phyloP scores from a whole-genome alignment of 2,113 vertebrate genomes.

The Forbesichthys agassizii region DNA sequence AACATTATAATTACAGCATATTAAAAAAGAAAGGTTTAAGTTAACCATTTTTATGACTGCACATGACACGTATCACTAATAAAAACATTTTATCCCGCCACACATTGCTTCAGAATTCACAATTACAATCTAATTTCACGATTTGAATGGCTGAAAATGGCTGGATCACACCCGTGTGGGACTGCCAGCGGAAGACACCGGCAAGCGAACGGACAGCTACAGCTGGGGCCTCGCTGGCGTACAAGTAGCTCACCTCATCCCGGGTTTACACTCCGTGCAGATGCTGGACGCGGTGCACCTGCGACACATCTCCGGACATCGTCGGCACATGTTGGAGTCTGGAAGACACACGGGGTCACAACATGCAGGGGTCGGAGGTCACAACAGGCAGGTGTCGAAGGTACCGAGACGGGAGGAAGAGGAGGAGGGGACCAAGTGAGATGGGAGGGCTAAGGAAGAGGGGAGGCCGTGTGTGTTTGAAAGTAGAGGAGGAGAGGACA shows the following conservation, averaged over 20 bases:
- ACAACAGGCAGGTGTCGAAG: slow-evolving; percentile 28
- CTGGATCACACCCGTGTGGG: no score
- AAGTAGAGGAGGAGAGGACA: slow-evolving; percentile 11
- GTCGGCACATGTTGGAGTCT: slow-evolving; percentile 89
- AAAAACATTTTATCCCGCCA: no score
- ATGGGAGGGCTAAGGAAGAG: background rate
- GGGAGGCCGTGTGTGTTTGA: background rate
- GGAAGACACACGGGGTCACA: slow-evolving; percentile 46
- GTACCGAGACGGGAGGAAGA: background rate
- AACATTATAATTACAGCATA: no score
- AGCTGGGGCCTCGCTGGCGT: background rate
- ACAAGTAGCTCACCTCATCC: slow-evolving; percentile 83
- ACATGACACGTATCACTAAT: no score
- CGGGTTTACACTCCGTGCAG: slow-evolving; percentile 93
- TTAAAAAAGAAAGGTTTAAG: no score
- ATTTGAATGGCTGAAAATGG: no score
- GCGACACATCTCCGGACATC: slow-evolving; percentile 93
- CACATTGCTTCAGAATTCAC: no score
- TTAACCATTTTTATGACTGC: no score
- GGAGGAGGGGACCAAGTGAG: background rate
- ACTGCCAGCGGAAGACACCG: no score
- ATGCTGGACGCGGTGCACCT: slow-evolving; percentile 83
- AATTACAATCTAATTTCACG: no score
- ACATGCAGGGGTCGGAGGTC: slow-evolving; percentile 13
- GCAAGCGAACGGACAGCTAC: no score